Evolutionary conservation across 1,140 invertebrate species (phyloP).

Genomic region (Lasaia peninsularis): DNA sequence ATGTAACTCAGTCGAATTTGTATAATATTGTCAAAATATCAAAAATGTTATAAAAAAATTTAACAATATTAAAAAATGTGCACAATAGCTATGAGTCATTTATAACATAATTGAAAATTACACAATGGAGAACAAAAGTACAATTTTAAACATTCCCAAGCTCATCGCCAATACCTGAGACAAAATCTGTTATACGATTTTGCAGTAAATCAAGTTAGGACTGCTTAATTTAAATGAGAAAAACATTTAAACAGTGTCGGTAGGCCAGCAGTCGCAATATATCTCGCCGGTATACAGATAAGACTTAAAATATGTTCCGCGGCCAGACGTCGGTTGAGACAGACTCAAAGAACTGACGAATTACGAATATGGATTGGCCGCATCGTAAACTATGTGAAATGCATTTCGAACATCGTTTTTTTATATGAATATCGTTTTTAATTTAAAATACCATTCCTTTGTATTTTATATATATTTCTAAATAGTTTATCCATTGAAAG

Average conservation of each 20-base stretch:
- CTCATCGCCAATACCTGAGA: constrained; percentile 18
- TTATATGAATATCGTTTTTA: constrained; percentile 8
- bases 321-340: not conserved
- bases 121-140: not conserved
- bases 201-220: constrained; percentile 33
- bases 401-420: not conserved
- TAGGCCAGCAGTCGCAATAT: constrained; percentile 30
- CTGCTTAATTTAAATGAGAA: constrained; percentile 39
- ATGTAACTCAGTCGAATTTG: too few relatives aligned
- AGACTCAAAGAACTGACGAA: constrained; percentile 13
- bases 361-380: constrained; percentile 26
- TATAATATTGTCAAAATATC: too few relatives aligned
- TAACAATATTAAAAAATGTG: not conserved
- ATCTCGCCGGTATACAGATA: constrained; percentile 22
- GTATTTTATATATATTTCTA: too few relatives aligned
- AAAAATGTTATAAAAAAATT: too few relatives aligned
- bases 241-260: constrained; percentile 33
- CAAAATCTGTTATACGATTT: constrained; percentile 39
- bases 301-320: constrained; percentile 32
- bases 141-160: not conserved
- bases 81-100: not conserved
- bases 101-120: not conserved
- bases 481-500: too few relatives aligned
- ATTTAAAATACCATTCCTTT: not conserved
- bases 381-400: constrained; percentile 20